Base-by-base conservation (phyloP, 2,797 vertebrate species). In the Alcedo atthis region DNA sequence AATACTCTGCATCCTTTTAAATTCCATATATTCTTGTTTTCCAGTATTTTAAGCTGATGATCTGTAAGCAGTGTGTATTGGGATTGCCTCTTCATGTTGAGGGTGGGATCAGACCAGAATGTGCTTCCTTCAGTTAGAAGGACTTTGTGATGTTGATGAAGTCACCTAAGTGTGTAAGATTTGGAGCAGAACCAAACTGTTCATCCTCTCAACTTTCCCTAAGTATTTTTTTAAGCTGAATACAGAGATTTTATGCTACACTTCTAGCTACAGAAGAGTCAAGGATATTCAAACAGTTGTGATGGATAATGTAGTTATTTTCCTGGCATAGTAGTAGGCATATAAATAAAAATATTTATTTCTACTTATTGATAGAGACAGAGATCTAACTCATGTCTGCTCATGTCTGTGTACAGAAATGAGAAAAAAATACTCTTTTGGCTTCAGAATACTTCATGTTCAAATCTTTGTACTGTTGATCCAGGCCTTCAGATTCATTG, bases 371-470 rank as follows among this genome's bases (percentile, higher is more conserved):
- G 0, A 37, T 85, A 85, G 24, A 70, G 61, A 42, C 18, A 54
- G 43, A 81, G 25, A 17, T 55, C 35, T 22, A 77, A 48, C n/a
- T 79, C n/a, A 81, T 83, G 12, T 67, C 67, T 86, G 28, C 71
- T 87, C 22, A 11, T 37, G 35, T 55, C 22, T 76, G 4, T 78
- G 25, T 78, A 42, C 43, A 85, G 35, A 91, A 87, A 59, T 80
- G 22, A 78, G 54, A 67, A 59, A 22, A 40, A 74, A 63, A 32
- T 22, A 22, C 55, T 71, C 33, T 83, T 92, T 75, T 89, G 35
- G 80, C 73, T 92, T 95, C 75, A 51, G 74, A 85, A 70, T 83
- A 81, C 79, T 95, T 93, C n/a, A 6, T 55, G 22, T 83, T 95
- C 4, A 1, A 54, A 81, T 64, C 54, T 93, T 91, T 83, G 37